Evolutionary conservation across 1,140 invertebrate genomes (phyloP), one percentile per base, ranked within the genome.

Genomic region (Camponotus vicinus): DNA sequence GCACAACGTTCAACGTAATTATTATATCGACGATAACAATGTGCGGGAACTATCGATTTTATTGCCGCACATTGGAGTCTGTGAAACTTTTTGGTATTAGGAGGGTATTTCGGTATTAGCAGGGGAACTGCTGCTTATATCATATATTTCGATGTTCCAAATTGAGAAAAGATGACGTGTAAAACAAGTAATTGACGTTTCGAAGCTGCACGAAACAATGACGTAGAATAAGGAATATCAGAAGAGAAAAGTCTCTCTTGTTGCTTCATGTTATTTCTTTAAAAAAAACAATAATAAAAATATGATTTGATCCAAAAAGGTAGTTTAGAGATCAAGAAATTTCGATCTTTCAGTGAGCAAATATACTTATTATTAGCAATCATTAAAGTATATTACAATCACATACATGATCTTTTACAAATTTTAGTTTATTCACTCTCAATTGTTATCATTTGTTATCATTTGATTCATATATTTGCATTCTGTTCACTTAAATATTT

Each of bases 151-250:
- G 69, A 45, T 75, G 34, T 73, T 61, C 7, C 40, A 61, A 73
- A 83, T 75, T 73, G 69, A 2, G 37, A 61, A 49, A 75, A 61
- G 15, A 55, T 52, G 18, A 49, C 40, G n/a, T 42, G 40, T 83
- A 13, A 75, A 73, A 75, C 32, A 59, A 61, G 37, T 73, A 83
- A 82, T 59, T 82, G 52, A 73, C 67, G 45, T 63, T 75, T 27
- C 40, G 27, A 59, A 40, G 15, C 6, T 11, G 45, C 13, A 8
- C 45, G 42, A 59, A 61, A 83, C 40, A 61, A 83, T 13, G 2
- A 49, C 45, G 32, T 27, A 32, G 15, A 83, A 73, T 73, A 27
- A 27, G 27, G 27, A 27, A 61, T 8, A 59, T 32, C 37, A 40
- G 13, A 61, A 63, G 11, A 37, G n/a, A 45, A 59, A 32, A 5